phyloP scores from a whole-genome alignment of 2,888 invertebrate species.

The Drosophila cognata region DNA sequence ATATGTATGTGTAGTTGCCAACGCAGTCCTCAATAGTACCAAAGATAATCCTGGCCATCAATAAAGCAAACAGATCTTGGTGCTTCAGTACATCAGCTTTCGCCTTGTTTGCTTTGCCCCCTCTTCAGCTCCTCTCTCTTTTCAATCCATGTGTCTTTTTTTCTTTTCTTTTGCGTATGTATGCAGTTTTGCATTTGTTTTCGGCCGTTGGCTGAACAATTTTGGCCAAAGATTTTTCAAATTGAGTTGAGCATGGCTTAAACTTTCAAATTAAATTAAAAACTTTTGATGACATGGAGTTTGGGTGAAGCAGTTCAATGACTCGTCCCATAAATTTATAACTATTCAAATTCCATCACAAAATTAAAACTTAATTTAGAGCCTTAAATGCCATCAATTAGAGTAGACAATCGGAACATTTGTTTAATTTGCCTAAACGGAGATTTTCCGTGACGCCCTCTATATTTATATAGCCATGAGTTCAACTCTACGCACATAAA shows the following conservation, averaged over 20 bases:
- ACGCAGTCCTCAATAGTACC: conserved; percentile 58
- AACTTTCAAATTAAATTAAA: conserved; percentile 70
- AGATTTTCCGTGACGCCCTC: conserved; percentile 17
- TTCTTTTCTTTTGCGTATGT: conserved; percentile 3
- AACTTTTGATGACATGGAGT: conserved; percentile 28
- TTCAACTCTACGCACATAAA: conserved; percentile 51
- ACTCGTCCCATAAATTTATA: conserved; percentile 47
- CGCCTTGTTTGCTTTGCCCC: conserved; percentile 50
- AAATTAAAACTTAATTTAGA: conserved; percentile 16
- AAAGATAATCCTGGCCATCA: conserved; percentile 77
- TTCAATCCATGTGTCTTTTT: conserved; percentile 1
- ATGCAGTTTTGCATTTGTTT: conserved; percentile 46
- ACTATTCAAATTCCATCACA: conserved; percentile 23
- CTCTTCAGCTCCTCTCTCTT: conserved; percentile 34
- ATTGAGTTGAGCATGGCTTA: conserved; percentile 56
- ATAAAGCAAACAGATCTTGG: conserved; percentile 75
- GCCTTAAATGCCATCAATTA: conserved; percentile 37
- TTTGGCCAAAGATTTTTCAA: conserved; percentile 66
- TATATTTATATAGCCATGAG: conserved; percentile 30
- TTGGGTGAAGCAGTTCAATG: conserved; percentile 7
- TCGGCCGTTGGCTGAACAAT: conserved; percentile 60
- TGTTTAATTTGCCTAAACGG: not conserved
- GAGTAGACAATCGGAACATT: not conserved
- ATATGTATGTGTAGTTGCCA: conserved; percentile 57
- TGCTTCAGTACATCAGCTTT: conserved; percentile 41